Evolutionary conservation across 2,888 invertebrate species (phyloP), one percentile per base, ranked within the genome.

Genomic region (Dicyrtoma fusca): DNA sequence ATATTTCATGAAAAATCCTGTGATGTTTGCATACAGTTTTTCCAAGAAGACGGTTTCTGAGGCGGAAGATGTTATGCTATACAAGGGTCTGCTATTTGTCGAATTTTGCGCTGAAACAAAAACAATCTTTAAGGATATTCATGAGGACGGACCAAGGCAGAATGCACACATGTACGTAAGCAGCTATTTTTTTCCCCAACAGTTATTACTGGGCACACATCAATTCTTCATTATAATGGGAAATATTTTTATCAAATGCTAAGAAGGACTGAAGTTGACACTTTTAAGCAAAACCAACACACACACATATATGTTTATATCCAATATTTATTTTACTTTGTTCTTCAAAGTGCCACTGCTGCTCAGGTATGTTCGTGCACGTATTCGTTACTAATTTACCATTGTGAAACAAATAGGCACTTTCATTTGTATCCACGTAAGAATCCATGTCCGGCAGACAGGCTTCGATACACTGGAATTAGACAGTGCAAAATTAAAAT

Each of bases 1-100:
- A 42, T 74, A 77, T 8, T 25, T 42, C 6, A 75, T 71, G 47
- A 74, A 75, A 17, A 74, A 73, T 26, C 77, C 77, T 0, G 65
- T 59, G 14, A 77, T 21, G 14, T 62, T 69, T 26, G 65, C 74
- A 19, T 59, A 63, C 11, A 74, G 34, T 0, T 23, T 45, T 19
- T 62, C 45, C 14, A 45, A 44, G n/a, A 49, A 51, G 23, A 13
- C 45, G 13, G 8, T 25, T 45, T 47, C 45, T 10, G 47, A 26
- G 49, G 61, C 55, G 25, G 63, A 23, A 49, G 23, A 61, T 10
- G 74, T 25, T 10, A 49, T 64, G 25, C 34, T 61, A 17, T 42
- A 61, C 6, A 42, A 26, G 34, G 3, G 8, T 34, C 8, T 34
- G 3, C 34, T 34, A 34, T 34, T 34, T 34, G 34, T 5, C 8